Conservation (phyloP, 2,888 invertebrate species). For the Parelbella ahira region DNA sequence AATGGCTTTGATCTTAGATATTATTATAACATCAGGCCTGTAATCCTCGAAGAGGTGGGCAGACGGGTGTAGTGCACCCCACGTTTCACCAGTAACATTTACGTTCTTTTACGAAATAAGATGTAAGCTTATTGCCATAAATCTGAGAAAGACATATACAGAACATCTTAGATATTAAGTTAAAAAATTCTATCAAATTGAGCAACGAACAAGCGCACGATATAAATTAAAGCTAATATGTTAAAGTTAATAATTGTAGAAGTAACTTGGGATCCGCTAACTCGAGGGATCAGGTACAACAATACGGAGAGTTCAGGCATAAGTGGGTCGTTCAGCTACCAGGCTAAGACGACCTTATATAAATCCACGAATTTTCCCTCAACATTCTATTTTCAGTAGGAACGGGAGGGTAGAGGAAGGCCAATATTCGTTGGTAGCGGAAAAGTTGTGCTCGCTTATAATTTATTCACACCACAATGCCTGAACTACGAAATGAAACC, state of each 20-base stretch:
- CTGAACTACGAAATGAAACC: slow-evolving; percentile 39
- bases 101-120: too few species aligned
- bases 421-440: slow-evolving; percentile 42
- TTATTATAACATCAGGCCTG: too few species aligned
- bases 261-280: slow-evolving; percentile 47
- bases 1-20: too few species aligned
- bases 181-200: not conserved
- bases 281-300: slow-evolving; percentile 61
- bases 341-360: slow-evolving; percentile 44
- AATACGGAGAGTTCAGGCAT: slow-evolving; percentile 61
- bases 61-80: too few species aligned
- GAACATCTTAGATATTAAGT: too few species aligned
- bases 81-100: too few species aligned
- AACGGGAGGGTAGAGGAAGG: slow-evolving; percentile 41
- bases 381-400: slow-evolving; percentile 21
- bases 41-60: too few species aligned
- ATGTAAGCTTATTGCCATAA: too few species aligned
- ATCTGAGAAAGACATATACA: too few species aligned
- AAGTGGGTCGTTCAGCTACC: slow-evolving; percentile 61
- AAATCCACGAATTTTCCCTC: slow-evolving; percentile 45
- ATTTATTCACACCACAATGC: slow-evolving; percentile 72
- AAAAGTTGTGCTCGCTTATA: slow-evolving; percentile 62
- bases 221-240: slow-evolving; percentile 12
- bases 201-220: not conserved
- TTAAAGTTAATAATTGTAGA: slow-evolving; percentile 55